A percentile compares a stretch with the other conserved stretches of the same genome.
Conservation (phyloP, 2,113 vertebrate genomes). For the Tetrao urogallus region DNA sequence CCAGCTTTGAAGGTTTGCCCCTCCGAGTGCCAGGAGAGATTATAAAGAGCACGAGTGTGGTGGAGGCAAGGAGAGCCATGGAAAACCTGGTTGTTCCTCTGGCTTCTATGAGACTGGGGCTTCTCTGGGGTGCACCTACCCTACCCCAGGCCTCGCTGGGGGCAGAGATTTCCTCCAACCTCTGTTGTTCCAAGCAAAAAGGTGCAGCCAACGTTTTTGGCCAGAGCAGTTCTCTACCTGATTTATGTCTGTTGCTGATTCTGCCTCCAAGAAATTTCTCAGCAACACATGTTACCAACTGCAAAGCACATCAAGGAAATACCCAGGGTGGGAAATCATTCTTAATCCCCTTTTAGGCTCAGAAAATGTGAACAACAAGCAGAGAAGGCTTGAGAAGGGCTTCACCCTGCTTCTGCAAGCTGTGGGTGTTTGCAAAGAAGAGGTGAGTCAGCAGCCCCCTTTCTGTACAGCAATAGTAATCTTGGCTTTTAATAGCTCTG, state of each 20-base stretch:
- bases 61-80: not conserved
- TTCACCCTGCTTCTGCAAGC: not conserved
- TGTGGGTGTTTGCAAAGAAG: not conserved
- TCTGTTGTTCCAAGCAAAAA: not conserved
- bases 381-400: not conserved
- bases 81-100: not conserved
- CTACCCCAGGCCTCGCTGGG: no score
- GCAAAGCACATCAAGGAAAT: not conserved
- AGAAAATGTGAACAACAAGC: not conserved
- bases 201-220: not conserved
- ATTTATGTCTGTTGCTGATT: not conserved
- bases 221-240: not conserved
- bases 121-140: not conserved
- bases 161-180: no score
- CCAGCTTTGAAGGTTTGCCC: not conserved
- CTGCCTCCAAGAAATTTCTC: not conserved
- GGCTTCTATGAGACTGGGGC: not conserved
- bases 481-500: constrained; percentile 14
- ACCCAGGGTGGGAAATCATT: not conserved
- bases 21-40: not conserved
- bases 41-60: not conserved
- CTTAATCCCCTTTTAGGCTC: not conserved
- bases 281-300: not conserved
- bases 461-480: not conserved
- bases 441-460: not conserved